Base-by-base conservation (phyloP, 1,140 invertebrate genomes). In the Drosophila serrata region DNA sequence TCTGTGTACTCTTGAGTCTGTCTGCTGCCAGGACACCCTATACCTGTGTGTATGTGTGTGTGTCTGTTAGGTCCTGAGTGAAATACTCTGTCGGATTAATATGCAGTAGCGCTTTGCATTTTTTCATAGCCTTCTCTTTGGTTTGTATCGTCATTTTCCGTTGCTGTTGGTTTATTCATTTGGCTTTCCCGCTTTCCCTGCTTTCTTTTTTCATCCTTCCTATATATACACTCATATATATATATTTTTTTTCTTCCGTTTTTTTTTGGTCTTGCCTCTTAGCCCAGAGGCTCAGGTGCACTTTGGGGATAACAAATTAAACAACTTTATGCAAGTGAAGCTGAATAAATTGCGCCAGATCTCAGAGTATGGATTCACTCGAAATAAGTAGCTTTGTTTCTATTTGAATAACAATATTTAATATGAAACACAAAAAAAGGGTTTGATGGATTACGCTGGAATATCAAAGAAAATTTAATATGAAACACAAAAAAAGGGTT, bases 21-120 rank as follows among this genome's bases (percentile, higher is more conserved):
- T 42, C 15, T 58, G 12, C 15, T 42, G n/a, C 19, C 12, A 43
- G 35, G 24, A 59, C 84, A 70, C 85, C 74, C 85, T 56, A 56
- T 79, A 60, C 64, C 17, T 15, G 5, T 37, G 22, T n/a, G n/a
- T n/a, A n/a, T n/a, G n/a, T 17, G 12, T 29, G 27, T 33, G 24
- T 31, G 12, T 45, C 27, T 17, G 37, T 46, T 39, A 27, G 42
- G 39, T 42, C 46, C 74, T 81, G 85, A 90, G 77, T 85, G 85
- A 88, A 88, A 88, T 90, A 90, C 85, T 90, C 85, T 90, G 85
- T 90, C 70, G 81, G 81, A 90, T 90, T 90, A 90, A 90, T 90
- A 85, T 90, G 85, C 85, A 90, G 75, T 76, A 85, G 80, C 80
- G 70, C 88, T 90, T 90, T 72, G 74, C 81, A 90, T 79, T 74